These are phyloP conservation scores for Nerophis ophidion DNA, from an alignment of 2,113 vertebrate species.

Conservation along the genomic window DNA sequence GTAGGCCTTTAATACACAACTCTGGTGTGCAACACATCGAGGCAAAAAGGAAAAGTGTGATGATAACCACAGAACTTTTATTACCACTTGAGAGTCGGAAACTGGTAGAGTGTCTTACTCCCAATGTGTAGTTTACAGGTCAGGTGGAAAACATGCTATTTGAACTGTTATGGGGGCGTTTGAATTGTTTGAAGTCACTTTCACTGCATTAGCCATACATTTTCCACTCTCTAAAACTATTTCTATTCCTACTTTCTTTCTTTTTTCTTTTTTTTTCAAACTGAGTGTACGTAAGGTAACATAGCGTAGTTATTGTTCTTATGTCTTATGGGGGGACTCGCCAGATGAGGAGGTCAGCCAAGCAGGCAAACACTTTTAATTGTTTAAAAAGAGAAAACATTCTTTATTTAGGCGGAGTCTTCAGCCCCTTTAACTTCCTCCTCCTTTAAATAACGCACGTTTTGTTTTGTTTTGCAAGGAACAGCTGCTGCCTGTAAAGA, in stretches of 20 bases:
- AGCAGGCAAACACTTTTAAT: slow-evolving; percentile 63
- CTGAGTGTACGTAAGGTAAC: slow-evolving; percentile 35
- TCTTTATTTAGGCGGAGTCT: slow-evolving; percentile 64
- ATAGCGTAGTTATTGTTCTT: slow-evolving; percentile 59
- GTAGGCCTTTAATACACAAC: too few species aligned
- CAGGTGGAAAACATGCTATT: too few species aligned
- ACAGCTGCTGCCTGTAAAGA: slow-evolving; percentile 35
- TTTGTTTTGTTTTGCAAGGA: slow-evolving; percentile 19
- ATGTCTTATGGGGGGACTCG: slow-evolving; percentile 48
- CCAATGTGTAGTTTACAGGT: too few species aligned
- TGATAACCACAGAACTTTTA: too few species aligned
- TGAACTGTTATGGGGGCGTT: too few species aligned
- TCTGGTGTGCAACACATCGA: too few species aligned
- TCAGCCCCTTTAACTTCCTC: slow-evolving; percentile 60
- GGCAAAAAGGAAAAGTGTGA: too few species aligned
- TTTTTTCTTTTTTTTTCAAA: neutral
- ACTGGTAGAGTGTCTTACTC: too few species aligned
- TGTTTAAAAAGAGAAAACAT: slow-evolving; percentile 71
- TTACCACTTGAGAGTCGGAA: too few species aligned
- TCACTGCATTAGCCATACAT: slow-evolving; percentile 59
- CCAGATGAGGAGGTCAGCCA: slow-evolving; percentile 67
- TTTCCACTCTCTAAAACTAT: slow-evolving; percentile 49
- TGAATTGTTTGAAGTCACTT: slow-evolving; percentile 56
- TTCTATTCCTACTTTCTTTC: too few species aligned
- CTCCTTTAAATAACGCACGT: slow-evolving; percentile 60